Evolutionary conservation across 2,113 vertebrate genomes (phyloP).

Genomic region (Gulo gulo): DNA sequence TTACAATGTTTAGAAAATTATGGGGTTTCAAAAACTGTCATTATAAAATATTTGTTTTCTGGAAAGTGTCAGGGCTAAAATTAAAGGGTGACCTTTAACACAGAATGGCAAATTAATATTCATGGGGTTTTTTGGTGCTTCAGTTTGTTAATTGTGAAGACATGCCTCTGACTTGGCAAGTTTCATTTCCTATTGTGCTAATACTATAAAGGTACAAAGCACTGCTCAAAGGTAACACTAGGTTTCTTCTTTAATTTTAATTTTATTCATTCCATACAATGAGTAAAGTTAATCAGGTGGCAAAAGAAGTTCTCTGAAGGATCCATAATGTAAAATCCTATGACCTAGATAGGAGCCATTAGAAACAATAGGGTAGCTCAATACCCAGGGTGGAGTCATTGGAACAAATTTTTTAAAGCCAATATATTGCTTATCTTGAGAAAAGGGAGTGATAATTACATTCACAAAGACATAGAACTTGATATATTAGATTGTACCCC

Average conservation of each 20-base stretch:
- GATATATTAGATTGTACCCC: not conserved
- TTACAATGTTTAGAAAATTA: not conserved
- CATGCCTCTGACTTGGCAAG: not conserved
- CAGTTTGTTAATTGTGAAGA: not conserved
- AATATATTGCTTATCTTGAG: not conserved
- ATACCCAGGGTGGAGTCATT: not conserved
- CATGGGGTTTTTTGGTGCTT: not conserved
- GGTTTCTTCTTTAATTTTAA: not conserved
- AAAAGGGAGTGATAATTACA: not conserved
- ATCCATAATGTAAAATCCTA: not conserved
- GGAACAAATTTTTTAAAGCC: not conserved
- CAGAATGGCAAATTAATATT: not conserved
- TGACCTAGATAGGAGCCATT: not conserved
- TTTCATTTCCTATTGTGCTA: not conserved
- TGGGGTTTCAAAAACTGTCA: not conserved
- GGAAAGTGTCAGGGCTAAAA: not conserved
- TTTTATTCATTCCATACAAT: not conserved
- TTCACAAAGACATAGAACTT: not conserved
- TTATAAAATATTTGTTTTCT: not conserved
- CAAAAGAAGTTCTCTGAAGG: not conserved
- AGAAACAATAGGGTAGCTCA: not conserved
- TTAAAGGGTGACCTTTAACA: not conserved
- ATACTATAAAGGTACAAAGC: not conserved
- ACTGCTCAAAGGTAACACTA: not conserved
- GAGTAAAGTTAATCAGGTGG: not conserved